Evolutionary conservation across 2,888 invertebrate species (phyloP), one percentile per base, ranked within the genome.

Genomic region (Sarcophaga caerulescens): DNA sequence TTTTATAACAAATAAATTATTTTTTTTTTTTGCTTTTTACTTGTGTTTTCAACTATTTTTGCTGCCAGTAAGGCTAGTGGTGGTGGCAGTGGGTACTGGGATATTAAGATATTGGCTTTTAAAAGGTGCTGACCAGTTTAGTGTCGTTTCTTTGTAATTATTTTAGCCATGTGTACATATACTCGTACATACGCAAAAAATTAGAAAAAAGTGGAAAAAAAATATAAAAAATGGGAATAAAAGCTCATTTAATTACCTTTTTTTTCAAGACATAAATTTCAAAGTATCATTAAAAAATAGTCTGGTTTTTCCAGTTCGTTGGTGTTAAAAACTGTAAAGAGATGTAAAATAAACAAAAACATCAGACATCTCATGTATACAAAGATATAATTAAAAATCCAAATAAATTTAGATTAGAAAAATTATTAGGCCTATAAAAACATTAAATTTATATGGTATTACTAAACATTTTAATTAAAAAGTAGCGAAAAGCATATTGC

Each of bases 201-300:
- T 77, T 17, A 25, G 10, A 35, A 45, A 65, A 69, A 57, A 19
- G 19, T 45, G 1, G 10, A 35, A 35, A 35, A 44, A 19, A 79
- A 66, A 25, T n/a, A n/a, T 21, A 47, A 70, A 25, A 57, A 81
- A 77, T 17, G 19, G 14, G 21, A 45, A 65, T 62, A 57, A 19
- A 47, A 19, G 1, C 4, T 47, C 17, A 60, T 60, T 78, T 84
- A 78, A 81, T 84, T 86, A 86, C 86, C 86, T 86, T 86, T 83
- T 86, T 69, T 83, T 86, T 74, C 75, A 86, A 81, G 81, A 78
- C 66, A 81, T 84, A 81, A 86, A 85, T 78, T 83, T 74, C 78
- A 73, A 68, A 45, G 44, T 68, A 44, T 62, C 74, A 73, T 77
- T 35, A 35, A 35, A 35, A 78, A 68, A 23, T 57, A 75, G 75